Conservation (phyloP, 2,888 invertebrate species). For the Agrotis clavis region DNA sequence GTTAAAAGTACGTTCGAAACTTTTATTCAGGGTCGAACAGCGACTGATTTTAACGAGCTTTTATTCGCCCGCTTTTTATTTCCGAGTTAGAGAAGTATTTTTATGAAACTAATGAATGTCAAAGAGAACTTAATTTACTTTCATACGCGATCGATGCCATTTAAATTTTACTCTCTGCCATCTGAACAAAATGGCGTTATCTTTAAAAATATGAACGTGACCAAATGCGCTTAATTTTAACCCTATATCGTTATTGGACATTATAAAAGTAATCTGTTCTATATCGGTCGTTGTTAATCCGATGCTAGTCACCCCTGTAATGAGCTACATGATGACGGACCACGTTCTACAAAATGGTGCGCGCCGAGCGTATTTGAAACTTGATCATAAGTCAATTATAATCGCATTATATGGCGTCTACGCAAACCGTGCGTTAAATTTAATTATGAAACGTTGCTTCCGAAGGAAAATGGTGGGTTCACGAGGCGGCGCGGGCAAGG, state of each 20-base stretch:
- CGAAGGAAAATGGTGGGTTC: constrained; percentile 75
- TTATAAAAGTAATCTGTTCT: constrained; percentile 44
- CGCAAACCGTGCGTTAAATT: constrained; percentile 86
- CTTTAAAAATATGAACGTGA: constrained; percentile 42
- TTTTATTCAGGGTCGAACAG: constrained; percentile 82
- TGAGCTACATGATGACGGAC: constrained; percentile 43
- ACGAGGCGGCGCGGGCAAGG: constrained; percentile 69
- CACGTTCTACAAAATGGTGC: constrained; percentile 59
- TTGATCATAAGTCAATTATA: constrained; percentile 82
- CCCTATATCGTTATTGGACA: constrained; percentile 33
- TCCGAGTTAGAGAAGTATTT: constrained; percentile 75
- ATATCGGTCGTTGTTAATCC: constrained; percentile 31
- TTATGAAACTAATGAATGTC: constrained; percentile 87
- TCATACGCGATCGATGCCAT: constrained; percentile 66
- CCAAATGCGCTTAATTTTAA: constrained; percentile 33
- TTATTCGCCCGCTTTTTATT: constrained; percentile 80
- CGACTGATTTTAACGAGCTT: constrained; percentile 88
- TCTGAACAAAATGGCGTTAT: constrained; percentile 48
- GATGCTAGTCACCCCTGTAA: constrained; percentile 42
- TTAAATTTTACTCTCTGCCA: constrained; percentile 53
- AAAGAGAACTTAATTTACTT: constrained; percentile 81
- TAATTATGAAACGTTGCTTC: constrained; percentile 83
- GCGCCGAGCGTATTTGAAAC: constrained; percentile 71
- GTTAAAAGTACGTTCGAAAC: constrained; percentile 78
- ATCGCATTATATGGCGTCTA: constrained; percentile 81